Conservation (phyloP, 2,113 vertebrate species). For the Cyprinodon brontotheroides region DNA sequence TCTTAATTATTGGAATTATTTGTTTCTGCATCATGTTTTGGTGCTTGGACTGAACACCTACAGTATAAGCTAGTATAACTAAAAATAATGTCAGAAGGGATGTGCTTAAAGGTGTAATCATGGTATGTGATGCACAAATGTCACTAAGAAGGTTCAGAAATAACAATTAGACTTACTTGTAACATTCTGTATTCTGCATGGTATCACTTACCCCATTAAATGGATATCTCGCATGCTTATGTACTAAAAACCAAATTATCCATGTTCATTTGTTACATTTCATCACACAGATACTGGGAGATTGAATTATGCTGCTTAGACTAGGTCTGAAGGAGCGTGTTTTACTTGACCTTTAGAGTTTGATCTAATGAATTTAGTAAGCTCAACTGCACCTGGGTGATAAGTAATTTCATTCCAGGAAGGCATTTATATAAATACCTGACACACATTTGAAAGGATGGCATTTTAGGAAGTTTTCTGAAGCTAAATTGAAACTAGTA, state of each 20-base stretch:
- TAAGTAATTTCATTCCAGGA: slow-evolving; percentile 1
- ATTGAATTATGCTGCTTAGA: background rate
- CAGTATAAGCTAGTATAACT: background rate
- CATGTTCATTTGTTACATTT: slow-evolving; percentile 10
- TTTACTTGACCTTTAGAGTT: slow-evolving; percentile 12
- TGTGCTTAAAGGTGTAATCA: background rate
- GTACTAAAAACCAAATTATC: slow-evolving; percentile 26
- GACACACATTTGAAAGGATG: background rate
- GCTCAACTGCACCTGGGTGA: slow-evolving; percentile 13
- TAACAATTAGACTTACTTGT: background rate
- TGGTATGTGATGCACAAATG: background rate
- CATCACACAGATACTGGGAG: background rate
- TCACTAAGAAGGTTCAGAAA: background rate
- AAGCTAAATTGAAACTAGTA: slow-evolving; percentile 13
- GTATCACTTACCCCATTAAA: background rate
- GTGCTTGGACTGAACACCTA: background rate
- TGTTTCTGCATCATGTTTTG: background rate
- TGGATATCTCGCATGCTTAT: slow-evolving; percentile 23
- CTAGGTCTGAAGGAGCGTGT: background rate
- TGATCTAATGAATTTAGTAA: background rate
- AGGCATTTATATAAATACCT: background rate
- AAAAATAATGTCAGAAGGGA: background rate
- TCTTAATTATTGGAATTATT: background rate
- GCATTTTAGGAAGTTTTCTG: slow-evolving; percentile 23
- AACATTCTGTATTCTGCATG: background rate